Base-by-base conservation (phyloP, 2,888 invertebrate species). In the Zootermopsis nevadensis region DNA sequence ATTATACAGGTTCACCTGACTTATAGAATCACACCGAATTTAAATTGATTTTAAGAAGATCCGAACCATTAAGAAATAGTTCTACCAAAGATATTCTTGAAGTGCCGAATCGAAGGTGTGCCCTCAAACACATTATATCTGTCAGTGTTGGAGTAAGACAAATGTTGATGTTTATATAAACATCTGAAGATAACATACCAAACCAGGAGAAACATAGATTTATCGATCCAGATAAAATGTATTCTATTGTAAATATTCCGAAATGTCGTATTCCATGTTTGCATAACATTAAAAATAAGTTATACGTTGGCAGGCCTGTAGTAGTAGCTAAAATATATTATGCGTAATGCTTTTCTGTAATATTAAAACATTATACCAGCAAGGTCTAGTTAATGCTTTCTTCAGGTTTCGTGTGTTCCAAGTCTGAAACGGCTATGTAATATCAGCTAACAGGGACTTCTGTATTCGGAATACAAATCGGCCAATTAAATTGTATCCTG, bases 401-500 rank as follows among this genome's bases (percentile, higher is more conserved):
- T 60, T 2, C 24, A 76, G 76, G 2, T 76, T 76, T 76, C 76
- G 27, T n/a, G 12, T 38, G 15, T 15, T 27, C 76, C 24, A 15
- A 27, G 24, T 76, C 42, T 76, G 76, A 74, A 35, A 35, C 72
- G 72, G 35, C 72, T 35, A 22, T 22, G 24, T 3, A 74, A 30
- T 48, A 42, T 42, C 76, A 42, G 38, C 76, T 48, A 76, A 27
- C 35, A 42, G 12, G 12, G 30, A 4, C 42, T 19, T 42, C n/a
- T 42, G 27, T 76, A 76, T 48, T 76, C 38, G 76, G 76, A 42
- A 42, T 76, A 76, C 42, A 76, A 76, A 76, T 76, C 27, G 60
- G 38, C 30, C 76, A 76, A 76, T 76, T 76, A 76, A 42, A n/a
- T 27, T 76, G 19, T 74, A 38, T 35, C 27, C 76, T 48, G 76